Conservation (phyloP, 2,888 invertebrate species). For the Rotaria socialis region DNA sequence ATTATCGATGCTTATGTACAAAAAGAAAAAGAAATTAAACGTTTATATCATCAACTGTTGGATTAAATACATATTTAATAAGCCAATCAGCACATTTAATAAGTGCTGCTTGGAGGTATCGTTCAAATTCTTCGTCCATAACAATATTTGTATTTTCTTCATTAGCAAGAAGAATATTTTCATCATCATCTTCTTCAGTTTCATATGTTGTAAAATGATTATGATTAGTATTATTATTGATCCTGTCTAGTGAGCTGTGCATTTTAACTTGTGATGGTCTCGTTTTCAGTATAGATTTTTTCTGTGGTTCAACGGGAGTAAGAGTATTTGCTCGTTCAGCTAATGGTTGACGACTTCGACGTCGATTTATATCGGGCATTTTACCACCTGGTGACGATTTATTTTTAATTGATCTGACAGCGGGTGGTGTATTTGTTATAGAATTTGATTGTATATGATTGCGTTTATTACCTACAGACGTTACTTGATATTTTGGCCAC, state of each 20-base stretch:
- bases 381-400: background rate
- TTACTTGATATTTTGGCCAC: background rate
- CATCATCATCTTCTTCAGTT: background rate
- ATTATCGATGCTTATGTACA: background rate
- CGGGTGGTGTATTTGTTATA: background rate
- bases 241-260: background rate
- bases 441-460: background rate
- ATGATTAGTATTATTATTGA: background rate
- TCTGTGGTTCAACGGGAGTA: background rate
- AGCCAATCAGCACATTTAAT: conserved; percentile 22
- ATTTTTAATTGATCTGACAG: background rate
- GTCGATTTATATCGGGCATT: background rate
- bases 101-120: background rate
- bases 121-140: background rate
- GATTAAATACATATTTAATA: background rate
- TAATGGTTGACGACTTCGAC: background rate
- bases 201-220: background rate
- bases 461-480: background rate
- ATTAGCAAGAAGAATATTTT: no score
- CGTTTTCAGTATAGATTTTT: background rate
- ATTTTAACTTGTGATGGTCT: background rate
- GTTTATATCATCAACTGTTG: background rate
- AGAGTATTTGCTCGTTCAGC: background rate
- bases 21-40: background rate
- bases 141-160: background rate